A percentile compares a stretch with the other conserved stretches of the same genome.
These are phyloP conservation scores for Bombus superbus DNA, from an alignment of 1,140 invertebrate species.

Conservation along the genomic window DNA sequence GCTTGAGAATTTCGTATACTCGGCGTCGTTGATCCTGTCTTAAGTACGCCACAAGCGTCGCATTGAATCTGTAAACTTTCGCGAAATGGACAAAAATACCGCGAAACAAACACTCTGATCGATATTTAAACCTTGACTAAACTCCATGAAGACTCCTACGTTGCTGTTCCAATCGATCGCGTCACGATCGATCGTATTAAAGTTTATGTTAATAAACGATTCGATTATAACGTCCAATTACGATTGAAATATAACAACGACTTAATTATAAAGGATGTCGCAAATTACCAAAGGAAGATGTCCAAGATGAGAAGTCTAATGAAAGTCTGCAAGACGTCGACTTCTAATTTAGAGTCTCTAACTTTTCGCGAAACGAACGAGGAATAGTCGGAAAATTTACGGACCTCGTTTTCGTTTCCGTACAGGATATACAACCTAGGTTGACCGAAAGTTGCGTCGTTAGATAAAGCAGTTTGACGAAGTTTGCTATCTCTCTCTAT, in stretches of 20 bases:
- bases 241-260: no score
- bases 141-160: neutral
- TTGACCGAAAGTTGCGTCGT: neutral
- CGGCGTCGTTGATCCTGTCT: neutral
- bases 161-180: slow-evolving; percentile 4
- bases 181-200: neutral
- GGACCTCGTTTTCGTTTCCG: neutral
- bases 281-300: no score
- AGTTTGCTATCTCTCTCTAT: neutral
- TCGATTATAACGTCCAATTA: neutral
- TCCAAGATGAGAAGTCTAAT: no score
- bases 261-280: no score
- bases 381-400: neutral
- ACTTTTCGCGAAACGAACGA: neutral
- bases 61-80: neutral
- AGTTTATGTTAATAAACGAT: neutral
- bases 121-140: neutral
- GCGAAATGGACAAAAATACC: neutral
- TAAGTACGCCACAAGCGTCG: neutral
- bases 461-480: neutral
- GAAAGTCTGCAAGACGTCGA: no score
- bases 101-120: neutral
- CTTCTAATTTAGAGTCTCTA: neutral
- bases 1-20: neutral
- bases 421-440: neutral